These are phyloP conservation scores for Agapetus fuscipes DNA, from an alignment of 2,888 invertebrate species.

Conservation along the genomic window DNA sequence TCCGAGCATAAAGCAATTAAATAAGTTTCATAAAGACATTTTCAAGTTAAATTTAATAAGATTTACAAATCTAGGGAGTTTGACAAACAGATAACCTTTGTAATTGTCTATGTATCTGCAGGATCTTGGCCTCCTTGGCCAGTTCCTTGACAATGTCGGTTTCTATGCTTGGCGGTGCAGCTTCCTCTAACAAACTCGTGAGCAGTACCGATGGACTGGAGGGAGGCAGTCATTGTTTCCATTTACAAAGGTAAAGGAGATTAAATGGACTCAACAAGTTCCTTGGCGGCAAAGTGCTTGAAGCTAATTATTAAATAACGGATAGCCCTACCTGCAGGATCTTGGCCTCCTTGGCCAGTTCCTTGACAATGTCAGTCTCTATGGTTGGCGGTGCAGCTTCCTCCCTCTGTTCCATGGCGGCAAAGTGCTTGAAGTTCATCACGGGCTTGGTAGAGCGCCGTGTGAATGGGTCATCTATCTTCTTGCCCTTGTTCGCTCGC, in stretches of 20 bases:
- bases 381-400: slow-evolving; percentile 40
- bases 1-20: too few species aligned
- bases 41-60: too few species aligned
- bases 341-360: slow-evolving; percentile 30
- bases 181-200: too few species aligned
- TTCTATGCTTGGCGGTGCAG: slow-evolving; percentile 36
- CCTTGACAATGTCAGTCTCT: slow-evolving; percentile 31
- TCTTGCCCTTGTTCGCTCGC: slow-evolving; percentile 62
- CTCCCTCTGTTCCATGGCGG: slow-evolving; percentile 25
- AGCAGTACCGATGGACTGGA: too few species aligned
- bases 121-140: slow-evolving; percentile 29
- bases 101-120: too few species aligned
- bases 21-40: too few species aligned
- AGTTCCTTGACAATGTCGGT: slow-evolving; percentile 33
- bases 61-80: too few species aligned
- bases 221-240: too few species aligned
- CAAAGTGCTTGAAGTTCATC: slow-evolving; percentile 65
- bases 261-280: slow-evolving; percentile 27
- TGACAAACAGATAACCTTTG: too few species aligned
- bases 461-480: slow-evolving; percentile 83
- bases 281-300: slow-evolving; percentile 39
- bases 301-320: slow-evolving; percentile 86
- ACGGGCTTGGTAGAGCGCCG: slow-evolving; percentile 79
- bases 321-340: slow-evolving; percentile 33
- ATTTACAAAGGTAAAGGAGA: too few species aligned